Percentiles rank a stretch among this genome's conserved stretches.
phyloP scores from a whole-genome alignment of 2,113 vertebrate species.

The Spermophilus dauricus region DNA sequence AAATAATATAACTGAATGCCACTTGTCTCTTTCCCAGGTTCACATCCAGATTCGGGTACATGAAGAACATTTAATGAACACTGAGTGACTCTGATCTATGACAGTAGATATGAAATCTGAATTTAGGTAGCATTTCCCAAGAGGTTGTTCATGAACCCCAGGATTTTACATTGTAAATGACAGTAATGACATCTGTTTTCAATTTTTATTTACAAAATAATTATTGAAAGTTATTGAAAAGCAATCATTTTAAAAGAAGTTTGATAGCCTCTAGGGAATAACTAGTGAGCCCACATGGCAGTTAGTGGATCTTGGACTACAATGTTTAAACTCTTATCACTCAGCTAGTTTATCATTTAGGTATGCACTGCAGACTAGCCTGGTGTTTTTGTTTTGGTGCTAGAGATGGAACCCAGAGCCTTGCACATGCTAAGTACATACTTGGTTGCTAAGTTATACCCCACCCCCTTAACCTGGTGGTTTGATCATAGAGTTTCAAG shows the following conservation, averaged over 20 bases:
- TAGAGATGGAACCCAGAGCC: not conserved
- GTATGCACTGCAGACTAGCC: not conserved
- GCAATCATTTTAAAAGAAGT: not conserved
- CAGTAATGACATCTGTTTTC: not conserved
- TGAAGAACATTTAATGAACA: not conserved
- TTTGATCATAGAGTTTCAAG: not conserved
- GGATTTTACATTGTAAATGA: not conserved
- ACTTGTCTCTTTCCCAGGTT: not conserved
- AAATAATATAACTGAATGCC: not conserved
- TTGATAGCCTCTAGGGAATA: not conserved
- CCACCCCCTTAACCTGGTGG: not conserved
- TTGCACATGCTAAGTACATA: not conserved
- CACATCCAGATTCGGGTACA: not conserved
- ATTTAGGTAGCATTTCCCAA: not conserved
- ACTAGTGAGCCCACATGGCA: not conserved
- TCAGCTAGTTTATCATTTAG: not conserved
- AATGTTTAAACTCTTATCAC: not conserved
- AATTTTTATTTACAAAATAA: not conserved
- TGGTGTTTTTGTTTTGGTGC: not conserved
- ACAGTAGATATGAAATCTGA: not conserved
- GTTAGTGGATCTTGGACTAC: not conserved
- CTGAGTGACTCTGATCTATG: not conserved
- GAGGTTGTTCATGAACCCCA: not conserved
- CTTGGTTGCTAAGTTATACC: not conserved
- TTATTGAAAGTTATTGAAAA: slow-evolving; percentile 2